These are phyloP conservation scores for Anguilla rostrata DNA, from an alignment of 2,113 vertebrate genomes.

Conservation along the genomic window DNA sequence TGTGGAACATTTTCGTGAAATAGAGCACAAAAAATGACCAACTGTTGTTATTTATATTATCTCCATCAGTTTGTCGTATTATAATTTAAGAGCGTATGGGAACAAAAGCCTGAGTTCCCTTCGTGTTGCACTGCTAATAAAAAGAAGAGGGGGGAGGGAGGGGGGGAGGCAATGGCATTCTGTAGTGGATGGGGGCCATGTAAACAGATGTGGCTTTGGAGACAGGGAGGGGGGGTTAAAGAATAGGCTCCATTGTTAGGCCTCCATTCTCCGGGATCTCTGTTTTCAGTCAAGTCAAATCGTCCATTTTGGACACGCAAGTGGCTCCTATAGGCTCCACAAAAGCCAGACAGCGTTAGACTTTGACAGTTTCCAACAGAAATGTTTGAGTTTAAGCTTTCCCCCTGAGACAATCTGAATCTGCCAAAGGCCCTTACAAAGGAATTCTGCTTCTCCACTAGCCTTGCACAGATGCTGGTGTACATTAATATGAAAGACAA, in stretches of 20 bases:
- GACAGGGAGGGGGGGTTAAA: constrained; percentile 55
- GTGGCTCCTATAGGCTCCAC: constrained; percentile 50
- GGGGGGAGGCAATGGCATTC: constrained; percentile 55
- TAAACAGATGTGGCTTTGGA: constrained; percentile 71
- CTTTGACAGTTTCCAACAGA: constrained; percentile 69
- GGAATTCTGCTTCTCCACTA: constrained; percentile 56
- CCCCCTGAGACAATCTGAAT: constrained; percentile 53
- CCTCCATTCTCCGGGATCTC: constrained; percentile 42
- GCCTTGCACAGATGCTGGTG: constrained; percentile 54
- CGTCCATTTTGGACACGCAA: constrained; percentile 64
- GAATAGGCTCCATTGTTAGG: constrained; percentile 69
- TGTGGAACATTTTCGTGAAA: neutral
- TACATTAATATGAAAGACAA: neutral
- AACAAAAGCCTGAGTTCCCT: constrained; percentile 13
- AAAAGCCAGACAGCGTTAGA: constrained; percentile 62
- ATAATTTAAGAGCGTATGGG: constrained; percentile 42
- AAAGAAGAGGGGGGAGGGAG: constrained; percentile 32
- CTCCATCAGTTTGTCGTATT: constrained; percentile 47
- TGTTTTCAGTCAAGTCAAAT: constrained; percentile 62
- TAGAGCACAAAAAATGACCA: constrained; percentile 39
- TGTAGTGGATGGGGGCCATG: constrained; percentile 57
- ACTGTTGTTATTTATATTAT: constrained; percentile 47
- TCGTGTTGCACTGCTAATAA: constrained; percentile 32
- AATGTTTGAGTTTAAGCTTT: constrained; percentile 66
- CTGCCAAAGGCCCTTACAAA: constrained; percentile 60